Evolutionary conservation across 2,113 vertebrate species (phyloP).

Genomic region (Lasiurus cinereus): DNA sequence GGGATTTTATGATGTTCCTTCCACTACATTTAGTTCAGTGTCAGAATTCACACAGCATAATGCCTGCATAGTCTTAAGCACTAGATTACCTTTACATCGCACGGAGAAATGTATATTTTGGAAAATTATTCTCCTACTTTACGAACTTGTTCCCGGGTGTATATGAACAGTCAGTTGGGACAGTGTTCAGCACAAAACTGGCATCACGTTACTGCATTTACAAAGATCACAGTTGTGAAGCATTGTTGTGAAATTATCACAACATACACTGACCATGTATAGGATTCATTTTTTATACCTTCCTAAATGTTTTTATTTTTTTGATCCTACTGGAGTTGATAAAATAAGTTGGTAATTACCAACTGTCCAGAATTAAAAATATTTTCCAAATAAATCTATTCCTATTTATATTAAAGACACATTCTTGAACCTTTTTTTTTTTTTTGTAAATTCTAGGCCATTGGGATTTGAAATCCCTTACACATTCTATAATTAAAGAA

Average conservation of each 20-base stretch:
- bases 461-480: slow-evolving; percentile 1
- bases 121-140: background rate
- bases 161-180: slow-evolving; percentile 44
- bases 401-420: background rate
- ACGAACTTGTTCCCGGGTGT: background rate
- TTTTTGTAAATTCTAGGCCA: background rate
- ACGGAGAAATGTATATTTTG: slow-evolving; percentile 39
- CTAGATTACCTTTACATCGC: slow-evolving; percentile 59
- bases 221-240: background rate
- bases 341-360: background rate
- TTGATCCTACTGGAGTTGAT: slow-evolving; percentile 46
- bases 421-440: background rate
- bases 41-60: slow-evolving; percentile 72
- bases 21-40: slow-evolving; percentile 81
- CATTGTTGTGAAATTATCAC: background rate
- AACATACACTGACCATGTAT: slow-evolving; percentile 31
- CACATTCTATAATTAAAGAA: background rate
- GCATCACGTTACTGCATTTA: background rate
- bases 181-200: background rate
- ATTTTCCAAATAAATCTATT: slow-evolving; percentile 37
- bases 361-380: slow-evolving; percentile 12
- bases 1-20: slow-evolving; percentile 78
- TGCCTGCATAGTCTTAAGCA: slow-evolving; percentile 55
- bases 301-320: slow-evolving; percentile 7
- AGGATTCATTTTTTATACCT: background rate